Evolutionary conservation across 2,797 vertebrate genomes (phyloP), one percentile per base, ranked within the genome.

Genomic region (Lates japonicus): DNA sequence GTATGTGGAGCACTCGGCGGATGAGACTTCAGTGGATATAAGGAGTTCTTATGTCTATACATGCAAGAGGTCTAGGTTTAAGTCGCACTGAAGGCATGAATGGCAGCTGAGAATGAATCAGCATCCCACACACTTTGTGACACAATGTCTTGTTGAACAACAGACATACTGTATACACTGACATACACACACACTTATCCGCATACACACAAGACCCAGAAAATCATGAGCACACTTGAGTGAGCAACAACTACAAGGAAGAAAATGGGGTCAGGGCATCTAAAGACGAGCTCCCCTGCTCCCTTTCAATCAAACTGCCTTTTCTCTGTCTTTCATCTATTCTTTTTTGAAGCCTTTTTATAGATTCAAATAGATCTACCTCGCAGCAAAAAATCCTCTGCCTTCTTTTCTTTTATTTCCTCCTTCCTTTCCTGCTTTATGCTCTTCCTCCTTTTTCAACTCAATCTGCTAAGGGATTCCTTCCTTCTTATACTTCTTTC

Each of bases 221-320:
- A 80, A 76, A 84, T 73, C 76, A 72, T 1, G 39, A 69, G 76
- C 62, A 82, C 76, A 83, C 70, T 72, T 13, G 10, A 86, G 70
- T 83, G 82, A 90, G 74, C 90, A 90, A 37, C 79, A 83, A 58
- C 83, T 82, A 78, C 70, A 58, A 49, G 70, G 64, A 80, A 60
- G 77, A 70, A 88, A 88, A 91, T 79, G 81, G 80, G 88, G 90
- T 92, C 90, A 90, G 79, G 68, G 58, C 81, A 78, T 68, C 61
- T 81, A 25, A 85, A 87, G 80, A 83, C 41, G 16, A 78, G 73
- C 78, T 89, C 78, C 64, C 65, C 63, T 80, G 71, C 80, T 85
- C 71, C 64, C 70, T 86, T 86, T 91, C 84, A 83, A 82, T 90
- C 85, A 81, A 84, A 81, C 60, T 4, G 49, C 65, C 37, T 77